Conservation (phyloP, 2,888 invertebrate genomes). For the Mamestra brassicae region DNA sequence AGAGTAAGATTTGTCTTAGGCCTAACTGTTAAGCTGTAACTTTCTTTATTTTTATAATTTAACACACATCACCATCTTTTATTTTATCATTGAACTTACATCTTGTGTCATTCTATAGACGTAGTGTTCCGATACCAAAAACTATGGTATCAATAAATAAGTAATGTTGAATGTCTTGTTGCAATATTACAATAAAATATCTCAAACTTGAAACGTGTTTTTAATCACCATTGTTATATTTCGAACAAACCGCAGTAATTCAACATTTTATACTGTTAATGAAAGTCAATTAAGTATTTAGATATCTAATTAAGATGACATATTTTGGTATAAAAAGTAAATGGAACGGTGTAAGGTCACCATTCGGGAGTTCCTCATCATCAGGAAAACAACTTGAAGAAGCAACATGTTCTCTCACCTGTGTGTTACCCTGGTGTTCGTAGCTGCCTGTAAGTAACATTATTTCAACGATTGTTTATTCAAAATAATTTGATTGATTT, state of each 20-base stretch:
- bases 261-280: constrained; percentile 34
- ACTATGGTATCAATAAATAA: constrained; percentile 42
- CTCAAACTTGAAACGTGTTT: constrained; percentile 48
- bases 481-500: not conserved
- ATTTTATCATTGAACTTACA: constrained; percentile 17
- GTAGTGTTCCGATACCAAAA: constrained; percentile 53
- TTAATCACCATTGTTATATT: constrained; percentile 43
- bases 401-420: constrained; percentile 68
- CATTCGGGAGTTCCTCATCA: constrained; percentile 52
- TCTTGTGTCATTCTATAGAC: constrained; percentile 19
- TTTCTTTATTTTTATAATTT: constrained; percentile 8
- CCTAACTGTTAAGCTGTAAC: constrained; percentile 25
- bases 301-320: constrained; percentile 57
- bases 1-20: constrained; percentile 42
- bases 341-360: constrained; percentile 21
- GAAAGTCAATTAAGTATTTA: constrained; percentile 38
- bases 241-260: constrained; percentile 61
- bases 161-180: constrained; percentile 39
- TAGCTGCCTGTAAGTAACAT: constrained; percentile 69
- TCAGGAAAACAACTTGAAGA: constrained; percentile 23
- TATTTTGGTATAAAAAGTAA: constrained; percentile 68
- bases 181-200: constrained; percentile 56
- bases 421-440: constrained; percentile 60
- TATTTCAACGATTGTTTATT: not conserved
- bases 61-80: constrained; percentile 15